These are phyloP conservation scores for Nemotelus pantherinus DNA, from an alignment of 2,888 invertebrate species.

Conservation along the genomic window DNA sequence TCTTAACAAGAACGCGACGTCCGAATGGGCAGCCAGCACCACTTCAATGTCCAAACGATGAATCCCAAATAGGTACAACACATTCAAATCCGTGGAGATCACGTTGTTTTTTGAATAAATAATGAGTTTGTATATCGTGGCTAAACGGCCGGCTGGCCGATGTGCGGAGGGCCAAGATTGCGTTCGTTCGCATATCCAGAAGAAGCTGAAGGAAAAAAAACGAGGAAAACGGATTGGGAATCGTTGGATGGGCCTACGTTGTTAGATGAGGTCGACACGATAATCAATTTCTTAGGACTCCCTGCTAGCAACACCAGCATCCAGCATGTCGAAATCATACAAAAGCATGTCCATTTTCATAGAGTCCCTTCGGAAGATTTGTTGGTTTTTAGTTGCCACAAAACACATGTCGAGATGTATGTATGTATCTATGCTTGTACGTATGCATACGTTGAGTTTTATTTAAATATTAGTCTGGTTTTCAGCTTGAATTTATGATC, in stretches of 20 bases:
- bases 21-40: neutral
- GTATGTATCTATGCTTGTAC: too few species aligned
- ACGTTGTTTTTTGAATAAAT: conserved; percentile 31
- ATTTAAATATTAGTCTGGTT: too few species aligned
- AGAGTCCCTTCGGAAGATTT: neutral
- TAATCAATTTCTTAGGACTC: conserved; percentile 41
- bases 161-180: conserved; percentile 11
- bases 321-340: conserved; percentile 25
- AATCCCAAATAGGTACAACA: conserved; percentile 22
- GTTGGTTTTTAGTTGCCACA: neutral
- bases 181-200: neutral
- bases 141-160: conserved; percentile 15
- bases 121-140: conserved; percentile 19
- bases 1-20: neutral
- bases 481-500: too few species aligned
- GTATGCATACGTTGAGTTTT: too few species aligned
- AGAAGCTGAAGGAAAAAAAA: neutral
- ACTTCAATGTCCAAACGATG: conserved; percentile 7
- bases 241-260: neutral
- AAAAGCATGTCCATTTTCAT: conserved; percentile 10
- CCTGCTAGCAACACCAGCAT: conserved; percentile 25
- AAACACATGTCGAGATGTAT: too few species aligned
- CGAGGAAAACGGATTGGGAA: neutral
- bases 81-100: conserved; percentile 21
- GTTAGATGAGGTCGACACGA: conserved; percentile 44